These are phyloP conservation scores for Drosophila eohydei DNA, from an alignment of 2,888 invertebrate genomes.

Conservation along the genomic window DNA sequence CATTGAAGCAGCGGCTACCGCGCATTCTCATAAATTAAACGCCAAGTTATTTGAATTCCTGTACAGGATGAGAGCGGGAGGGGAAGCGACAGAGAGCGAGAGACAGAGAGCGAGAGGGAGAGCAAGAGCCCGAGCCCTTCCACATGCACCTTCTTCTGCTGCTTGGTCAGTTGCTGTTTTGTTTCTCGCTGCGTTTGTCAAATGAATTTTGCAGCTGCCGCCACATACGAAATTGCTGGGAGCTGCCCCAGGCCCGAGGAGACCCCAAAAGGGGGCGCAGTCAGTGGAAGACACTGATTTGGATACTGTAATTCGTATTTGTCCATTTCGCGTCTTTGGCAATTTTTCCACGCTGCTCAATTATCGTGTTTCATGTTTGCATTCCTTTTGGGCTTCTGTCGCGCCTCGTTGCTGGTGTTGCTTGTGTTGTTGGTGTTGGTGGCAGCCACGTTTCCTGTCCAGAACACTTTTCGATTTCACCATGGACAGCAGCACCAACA, in stretches of 20 bases:
- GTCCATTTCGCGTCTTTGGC: constrained; percentile 80
- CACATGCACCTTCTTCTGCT: constrained; percentile 1
- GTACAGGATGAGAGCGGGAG: constrained; percentile 20
- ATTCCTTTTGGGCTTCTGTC: constrained; percentile 67
- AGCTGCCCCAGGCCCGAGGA: constrained; percentile 9
- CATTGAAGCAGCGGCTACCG: constrained; percentile 61
- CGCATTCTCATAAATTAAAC: constrained; percentile 83
- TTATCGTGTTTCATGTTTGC: constrained; percentile 79
- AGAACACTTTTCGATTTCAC: constrained; percentile 73
- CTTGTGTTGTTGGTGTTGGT: constrained; percentile 7
- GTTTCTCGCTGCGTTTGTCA: constrained; percentile 71
- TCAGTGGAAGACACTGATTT: constrained; percentile 74
- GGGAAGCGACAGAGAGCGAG: not conserved
- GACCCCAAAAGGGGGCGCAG: constrained; percentile 33
- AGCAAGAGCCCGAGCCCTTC: constrained; percentile 9
- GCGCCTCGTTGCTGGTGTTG: constrained; percentile 42
- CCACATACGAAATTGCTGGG: constrained; percentile 31
- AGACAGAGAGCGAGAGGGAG: not conserved
- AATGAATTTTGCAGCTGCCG: constrained; percentile 82
- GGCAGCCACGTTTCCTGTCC: constrained; percentile 75
- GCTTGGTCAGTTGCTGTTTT: constrained; percentile 36
- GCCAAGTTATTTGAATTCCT: constrained; percentile 83
- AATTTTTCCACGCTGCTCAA: constrained; percentile 81
- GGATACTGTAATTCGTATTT: constrained; percentile 82
- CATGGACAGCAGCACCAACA: constrained; percentile 37